A percentile compares a stretch with the other conserved stretches of the same genome.
Conservation (phyloP, 1,140 invertebrate genomes). For the Contarinia nasturtii region DNA sequence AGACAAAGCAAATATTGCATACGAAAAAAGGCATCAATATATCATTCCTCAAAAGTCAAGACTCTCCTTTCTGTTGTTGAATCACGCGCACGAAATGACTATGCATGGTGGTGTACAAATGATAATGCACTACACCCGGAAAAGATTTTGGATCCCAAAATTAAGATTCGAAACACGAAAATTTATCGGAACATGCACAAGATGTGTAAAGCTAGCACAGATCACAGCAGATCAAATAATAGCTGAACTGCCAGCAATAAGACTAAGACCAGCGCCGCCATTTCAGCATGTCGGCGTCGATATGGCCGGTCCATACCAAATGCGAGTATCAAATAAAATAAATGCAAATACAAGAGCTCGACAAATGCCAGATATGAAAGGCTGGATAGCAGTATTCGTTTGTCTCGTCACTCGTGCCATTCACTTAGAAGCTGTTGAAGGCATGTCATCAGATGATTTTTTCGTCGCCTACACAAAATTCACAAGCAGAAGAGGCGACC, state of each 20-base stretch:
- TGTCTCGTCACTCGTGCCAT: slow-evolving; percentile 10
- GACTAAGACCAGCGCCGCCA: slow-evolving; percentile 6
- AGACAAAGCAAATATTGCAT: too few relatives aligned
- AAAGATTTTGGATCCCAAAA: too few relatives aligned
- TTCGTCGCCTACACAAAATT: slow-evolving; percentile 9
- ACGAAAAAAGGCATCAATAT: too few relatives aligned
- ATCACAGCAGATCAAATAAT: slow-evolving; percentile 4
- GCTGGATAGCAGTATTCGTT: slow-evolving; percentile 6
- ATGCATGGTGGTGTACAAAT: too few relatives aligned
- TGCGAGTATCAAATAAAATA: slow-evolving; percentile 3
- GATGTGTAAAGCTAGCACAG: too few relatives aligned
- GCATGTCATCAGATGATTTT: slow-evolving; percentile 9
- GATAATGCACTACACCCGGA: too few relatives aligned
- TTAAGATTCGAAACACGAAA: too few relatives aligned
- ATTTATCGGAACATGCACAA: too few relatives aligned
- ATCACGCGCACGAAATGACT: too few relatives aligned
- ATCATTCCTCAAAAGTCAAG: too few relatives aligned
- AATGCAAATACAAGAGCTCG: slow-evolving; percentile 5
- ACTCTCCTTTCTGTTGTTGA: too few relatives aligned
- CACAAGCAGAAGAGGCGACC: slow-evolving; percentile 10
- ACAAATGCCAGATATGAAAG: background rate
- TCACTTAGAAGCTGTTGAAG: slow-evolving; percentile 10
- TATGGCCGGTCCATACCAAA: slow-evolving; percentile 13
- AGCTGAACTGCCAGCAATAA: slow-evolving; percentile 10
- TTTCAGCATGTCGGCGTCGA: slow-evolving; percentile 16